A percentile compares a stretch with the other conserved stretches of the same genome.
These are phyloP conservation scores for Drosophila mulleri DNA, from an alignment of 2,888 invertebrate species.

Conservation along the genomic window DNA sequence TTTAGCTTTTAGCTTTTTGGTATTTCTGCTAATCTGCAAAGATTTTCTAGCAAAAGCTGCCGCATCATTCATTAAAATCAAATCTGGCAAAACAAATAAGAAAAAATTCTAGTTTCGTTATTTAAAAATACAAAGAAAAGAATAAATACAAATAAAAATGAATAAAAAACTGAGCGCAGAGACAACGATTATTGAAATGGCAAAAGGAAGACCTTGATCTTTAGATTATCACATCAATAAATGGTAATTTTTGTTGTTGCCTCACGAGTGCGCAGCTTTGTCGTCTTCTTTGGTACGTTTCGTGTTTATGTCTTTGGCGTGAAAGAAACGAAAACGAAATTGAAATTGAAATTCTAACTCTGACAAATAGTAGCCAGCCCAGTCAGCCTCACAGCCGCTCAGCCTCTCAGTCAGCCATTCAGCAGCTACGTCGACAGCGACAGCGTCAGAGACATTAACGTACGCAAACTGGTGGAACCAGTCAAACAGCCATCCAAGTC, in stretches of 20 bases:
- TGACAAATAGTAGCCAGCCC: constrained; percentile 13
- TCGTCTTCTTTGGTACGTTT: constrained; percentile 37
- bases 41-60: constrained; percentile 23
- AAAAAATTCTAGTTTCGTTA: constrained; percentile 70
- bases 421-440: constrained; percentile 2
- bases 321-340: constrained; percentile 59
- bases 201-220: constrained; percentile 79
- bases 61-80: constrained; percentile 34
- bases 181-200: constrained; percentile 61
- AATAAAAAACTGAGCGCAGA: constrained; percentile 12
- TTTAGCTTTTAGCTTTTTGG: constrained; percentile 8
- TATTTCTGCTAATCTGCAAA: constrained; percentile 34
- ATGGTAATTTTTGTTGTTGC: constrained; percentile 56
- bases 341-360: constrained; percentile 50
- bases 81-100: constrained; percentile 29
- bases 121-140: constrained; percentile 12
- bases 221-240: constrained; percentile 80
- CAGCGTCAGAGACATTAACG: constrained; percentile 16
- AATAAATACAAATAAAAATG: not conserved
- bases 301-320: constrained; percentile 53
- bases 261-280: constrained; percentile 34
- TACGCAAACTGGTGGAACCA: constrained; percentile 73
- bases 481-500: constrained; percentile 56
- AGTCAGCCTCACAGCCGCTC: not conserved
- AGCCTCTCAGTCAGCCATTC: not conserved